These are phyloP conservation scores for Eubasilissa regina DNA, from an alignment of 1,140 invertebrate genomes.

Conservation along the genomic window DNA sequence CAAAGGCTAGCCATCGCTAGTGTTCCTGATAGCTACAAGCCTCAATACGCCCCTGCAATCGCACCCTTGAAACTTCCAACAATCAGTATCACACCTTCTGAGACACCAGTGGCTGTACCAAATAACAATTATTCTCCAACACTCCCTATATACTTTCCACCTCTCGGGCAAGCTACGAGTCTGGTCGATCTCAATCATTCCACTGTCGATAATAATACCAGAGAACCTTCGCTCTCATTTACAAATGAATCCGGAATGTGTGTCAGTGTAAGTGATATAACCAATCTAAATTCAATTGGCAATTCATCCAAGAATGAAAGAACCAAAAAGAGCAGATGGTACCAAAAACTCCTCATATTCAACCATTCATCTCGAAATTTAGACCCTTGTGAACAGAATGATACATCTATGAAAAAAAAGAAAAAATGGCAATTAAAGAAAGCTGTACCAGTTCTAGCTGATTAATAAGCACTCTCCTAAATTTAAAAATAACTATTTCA, in stretches of 20 bases:
- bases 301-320: constrained; percentile 27
- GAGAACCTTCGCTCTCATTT: background rate
- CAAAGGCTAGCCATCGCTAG: constrained; percentile 18
- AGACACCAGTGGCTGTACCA: background rate
- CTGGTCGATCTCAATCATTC: constrained; percentile 11
- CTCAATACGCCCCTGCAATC: background rate
- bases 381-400: constrained; percentile 6
- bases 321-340: constrained; percentile 42
- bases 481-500: too few species aligned
- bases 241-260: constrained; percentile 3
- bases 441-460: constrained; percentile 27
- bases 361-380: constrained; percentile 10
- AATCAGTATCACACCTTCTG: background rate
- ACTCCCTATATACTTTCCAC: background rate
- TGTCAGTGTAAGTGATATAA: constrained; percentile 24
- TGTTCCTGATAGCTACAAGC: background rate
- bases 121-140: background rate
- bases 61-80: background rate
- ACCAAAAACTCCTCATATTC: constrained; percentile 29
- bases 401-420: constrained; percentile 19
- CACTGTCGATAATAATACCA: background rate
- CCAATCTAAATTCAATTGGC: constrained; percentile 6
- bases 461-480: background rate
- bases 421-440: constrained; percentile 47
- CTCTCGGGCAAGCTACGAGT: constrained; percentile 17